Conservation (phyloP, 2,113 vertebrate species). For the Antidorcas marsupialis region DNA sequence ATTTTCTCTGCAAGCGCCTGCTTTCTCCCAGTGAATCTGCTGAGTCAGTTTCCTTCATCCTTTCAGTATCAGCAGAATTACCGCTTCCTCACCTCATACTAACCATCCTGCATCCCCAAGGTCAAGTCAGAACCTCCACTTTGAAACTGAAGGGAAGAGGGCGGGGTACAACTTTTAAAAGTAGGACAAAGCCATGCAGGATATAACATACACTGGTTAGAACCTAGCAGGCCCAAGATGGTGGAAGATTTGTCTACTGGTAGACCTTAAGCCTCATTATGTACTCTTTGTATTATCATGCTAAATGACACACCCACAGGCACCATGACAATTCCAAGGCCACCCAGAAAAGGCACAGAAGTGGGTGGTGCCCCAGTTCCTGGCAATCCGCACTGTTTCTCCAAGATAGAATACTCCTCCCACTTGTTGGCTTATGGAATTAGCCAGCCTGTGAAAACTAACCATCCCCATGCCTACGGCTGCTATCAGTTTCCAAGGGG, state of each 20-base stretch:
- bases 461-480: background rate
- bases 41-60: background rate
- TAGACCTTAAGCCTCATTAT: background rate
- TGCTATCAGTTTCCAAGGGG: background rate
- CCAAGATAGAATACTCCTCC: background rate
- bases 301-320: background rate
- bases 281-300: background rate
- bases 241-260: background rate
- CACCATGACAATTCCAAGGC: background rate
- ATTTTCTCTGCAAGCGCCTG: background rate
- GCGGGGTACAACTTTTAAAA: background rate
- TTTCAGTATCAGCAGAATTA: background rate
- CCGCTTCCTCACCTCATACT: background rate
- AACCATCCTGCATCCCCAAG: background rate
- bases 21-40: background rate
- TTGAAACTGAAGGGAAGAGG: background rate
- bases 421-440: background rate
- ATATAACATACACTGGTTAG: background rate
- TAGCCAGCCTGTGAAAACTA: background rate
- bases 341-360: background rate
- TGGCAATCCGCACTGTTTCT: background rate
- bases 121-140: background rate
- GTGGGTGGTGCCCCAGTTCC: background rate
- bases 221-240: background rate
- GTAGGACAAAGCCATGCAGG: background rate